These are phyloP conservation scores for Drosophila sproati DNA, from an alignment of 1,140 invertebrate species.

Conservation along the genomic window DNA sequence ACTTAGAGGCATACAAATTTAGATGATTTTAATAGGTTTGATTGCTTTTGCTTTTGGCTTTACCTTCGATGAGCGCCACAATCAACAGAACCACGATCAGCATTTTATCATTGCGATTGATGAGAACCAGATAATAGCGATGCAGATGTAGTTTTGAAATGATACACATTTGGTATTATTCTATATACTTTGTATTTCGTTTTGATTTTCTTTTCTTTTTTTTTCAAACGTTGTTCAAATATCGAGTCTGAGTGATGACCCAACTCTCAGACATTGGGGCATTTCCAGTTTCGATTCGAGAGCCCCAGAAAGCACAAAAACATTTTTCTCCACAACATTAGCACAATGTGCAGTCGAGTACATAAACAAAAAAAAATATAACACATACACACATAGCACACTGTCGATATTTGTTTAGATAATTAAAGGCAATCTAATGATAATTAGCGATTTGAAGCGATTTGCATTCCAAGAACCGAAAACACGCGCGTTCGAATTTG, in stretches of 20 bases:
- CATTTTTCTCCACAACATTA: constrained; percentile 2
- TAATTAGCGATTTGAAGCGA: not conserved
- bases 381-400: not conserved
- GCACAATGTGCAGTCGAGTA: constrained; percentile 15
- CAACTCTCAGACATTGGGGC: constrained; percentile 15
- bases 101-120: constrained; percentile 72
- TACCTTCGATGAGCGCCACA: constrained; percentile 70
- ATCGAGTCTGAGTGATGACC: constrained; percentile 2
- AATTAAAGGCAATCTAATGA: not conserved
- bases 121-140: constrained; percentile 26
- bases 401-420: not conserved
- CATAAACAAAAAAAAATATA: constrained; percentile 14
- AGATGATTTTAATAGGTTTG: not conserved
- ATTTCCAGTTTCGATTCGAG: not conserved
- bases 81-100: constrained; percentile 67
- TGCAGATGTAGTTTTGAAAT: constrained; percentile 49
- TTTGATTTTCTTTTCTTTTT: not conserved
- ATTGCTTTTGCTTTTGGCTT: constrained; percentile 10
- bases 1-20: not conserved
- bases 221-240: constrained; percentile 6
- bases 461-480: constrained; percentile 10
- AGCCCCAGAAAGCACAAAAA: constrained; percentile 6
- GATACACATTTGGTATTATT: constrained; percentile 50
- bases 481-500: constrained; percentile 20
- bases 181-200: not conserved